Conservation (phyloP, 53 echinoderm and acorn worm species). For the Holothuria scabra region DNA sequence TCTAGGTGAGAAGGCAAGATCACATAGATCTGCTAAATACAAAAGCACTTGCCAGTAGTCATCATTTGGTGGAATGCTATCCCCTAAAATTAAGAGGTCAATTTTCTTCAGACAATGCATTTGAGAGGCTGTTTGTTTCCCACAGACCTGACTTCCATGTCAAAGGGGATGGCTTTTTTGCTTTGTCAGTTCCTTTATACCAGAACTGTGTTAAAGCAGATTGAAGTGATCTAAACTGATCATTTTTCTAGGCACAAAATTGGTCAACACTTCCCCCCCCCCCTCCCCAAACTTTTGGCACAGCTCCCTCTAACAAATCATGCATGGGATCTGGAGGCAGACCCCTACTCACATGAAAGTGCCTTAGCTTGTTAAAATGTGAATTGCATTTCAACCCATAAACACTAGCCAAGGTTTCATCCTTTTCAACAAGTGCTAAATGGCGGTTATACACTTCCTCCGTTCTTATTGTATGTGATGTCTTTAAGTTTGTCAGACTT, state of each 20-base stretch:
- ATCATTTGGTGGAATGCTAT: slow-evolving; percentile 13
- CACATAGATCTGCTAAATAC: not conserved
- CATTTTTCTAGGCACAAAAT: not conserved
- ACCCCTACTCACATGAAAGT: slow-evolving; percentile 49
- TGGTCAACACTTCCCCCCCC: slow-evolving; percentile 11
- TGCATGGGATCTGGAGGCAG: slow-evolving; percentile 53
- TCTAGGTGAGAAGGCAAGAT: not conserved
- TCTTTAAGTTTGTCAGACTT: slow-evolving; percentile 6
- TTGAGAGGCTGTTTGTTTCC: slow-evolving; percentile 8
- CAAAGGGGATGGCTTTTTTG: slow-evolving; percentile 11
- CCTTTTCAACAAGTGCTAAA: slow-evolving; percentile 23
- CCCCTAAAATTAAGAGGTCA: not conserved
- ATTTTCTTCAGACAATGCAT: slow-evolving; percentile 3
- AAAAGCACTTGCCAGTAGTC: not conserved
- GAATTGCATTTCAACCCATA: slow-evolving; percentile 56
- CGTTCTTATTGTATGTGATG: slow-evolving; percentile 28
- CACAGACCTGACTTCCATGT: not conserved
- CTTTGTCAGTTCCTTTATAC: slow-evolving; percentile 18
- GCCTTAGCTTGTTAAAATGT: slow-evolving; percentile 36
- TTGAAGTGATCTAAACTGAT: not conserved
- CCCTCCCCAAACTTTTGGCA: slow-evolving; percentile 11
- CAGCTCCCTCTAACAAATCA: slow-evolving; percentile 55
- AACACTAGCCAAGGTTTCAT: slow-evolving; percentile 30
- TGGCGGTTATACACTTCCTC: slow-evolving; percentile 38
- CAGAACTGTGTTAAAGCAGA: not conserved